Evolutionary conservation across 2,113 vertebrate genomes (phyloP).

Genomic region (Ophiodon elongatus): DNA sequence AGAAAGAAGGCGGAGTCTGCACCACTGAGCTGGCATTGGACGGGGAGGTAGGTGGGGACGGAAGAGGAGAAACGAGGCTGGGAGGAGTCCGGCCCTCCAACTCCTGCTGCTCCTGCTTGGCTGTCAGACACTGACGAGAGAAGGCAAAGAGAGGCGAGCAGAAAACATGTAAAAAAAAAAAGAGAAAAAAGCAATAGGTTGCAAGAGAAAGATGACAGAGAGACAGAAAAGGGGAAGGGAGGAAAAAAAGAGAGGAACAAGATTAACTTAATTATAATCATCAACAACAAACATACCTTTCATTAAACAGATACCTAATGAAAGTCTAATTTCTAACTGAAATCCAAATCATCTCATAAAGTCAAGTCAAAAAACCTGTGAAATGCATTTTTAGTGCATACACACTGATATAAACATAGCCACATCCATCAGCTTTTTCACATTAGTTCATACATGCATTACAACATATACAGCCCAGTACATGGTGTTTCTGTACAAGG

Average conservation of each 20-base stretch:
- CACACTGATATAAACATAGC: slow-evolving; percentile 31
- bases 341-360: slow-evolving; percentile 25
- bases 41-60: slow-evolving; percentile 90
- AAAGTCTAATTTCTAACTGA: neutral
- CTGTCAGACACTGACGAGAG: slow-evolving; percentile 81
- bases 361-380: slow-evolving; percentile 34
- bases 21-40: slow-evolving; percentile 84
- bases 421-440: slow-evolving; percentile 32
- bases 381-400: slow-evolving; percentile 45
- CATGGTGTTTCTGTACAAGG: slow-evolving; percentile 25
- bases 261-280: slow-evolving; percentile 11
- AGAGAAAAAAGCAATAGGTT: neutral
- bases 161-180: neutral
- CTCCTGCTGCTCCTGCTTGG: slow-evolving; percentile 80
- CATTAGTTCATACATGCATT: slow-evolving; percentile 53
- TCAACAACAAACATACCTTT: slow-evolving; percentile 11
- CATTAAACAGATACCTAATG: neutral
- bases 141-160: slow-evolving; percentile 16
- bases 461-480: slow-evolving; percentile 28
- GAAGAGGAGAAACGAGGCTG: slow-evolving; percentile 89
- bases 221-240: neutral
- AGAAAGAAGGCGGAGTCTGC: slow-evolving; percentile 91
- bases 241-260: slow-evolving; percentile 1
- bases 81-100: slow-evolving; percentile 64
- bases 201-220: neutral